phyloP scores from a whole-genome alignment of 2,888 invertebrate species.

The Synanthedon vespiformis region DNA sequence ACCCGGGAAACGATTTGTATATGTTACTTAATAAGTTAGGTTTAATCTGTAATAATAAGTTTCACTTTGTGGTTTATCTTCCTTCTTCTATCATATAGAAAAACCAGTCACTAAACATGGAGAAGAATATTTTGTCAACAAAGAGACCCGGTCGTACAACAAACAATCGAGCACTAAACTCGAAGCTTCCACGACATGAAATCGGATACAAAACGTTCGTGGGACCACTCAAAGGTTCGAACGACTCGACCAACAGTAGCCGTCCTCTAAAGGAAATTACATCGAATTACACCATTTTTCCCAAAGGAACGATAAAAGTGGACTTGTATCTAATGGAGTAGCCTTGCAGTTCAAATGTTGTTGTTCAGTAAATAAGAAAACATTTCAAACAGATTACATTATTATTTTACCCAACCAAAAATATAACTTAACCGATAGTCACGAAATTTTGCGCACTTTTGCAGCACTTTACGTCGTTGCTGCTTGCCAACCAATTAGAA shows the following conservation, averaged over 20 bases:
- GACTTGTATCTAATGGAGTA: slow-evolving; percentile 9
- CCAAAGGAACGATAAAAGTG: slow-evolving; percentile 23
- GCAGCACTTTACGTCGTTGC: too few relatives aligned
- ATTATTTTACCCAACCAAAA: slow-evolving; percentile 23
- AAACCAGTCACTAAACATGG: slow-evolving; percentile 20
- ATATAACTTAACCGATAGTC: slow-evolving; percentile 6
- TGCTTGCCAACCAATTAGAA: too few relatives aligned
- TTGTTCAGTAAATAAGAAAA: neutral
- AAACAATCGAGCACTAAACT: slow-evolving; percentile 43
- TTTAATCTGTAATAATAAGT: too few relatives aligned
- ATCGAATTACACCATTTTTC: slow-evolving; percentile 33
- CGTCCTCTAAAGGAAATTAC: slow-evolving; percentile 34
- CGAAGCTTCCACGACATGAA: slow-evolving; percentile 35
- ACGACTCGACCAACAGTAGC: slow-evolving; percentile 30
- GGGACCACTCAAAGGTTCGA: slow-evolving; percentile 27
- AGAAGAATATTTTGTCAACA: slow-evolving; percentile 45
- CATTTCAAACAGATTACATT: slow-evolving; percentile 3
- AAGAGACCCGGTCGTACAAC: slow-evolving; percentile 29
- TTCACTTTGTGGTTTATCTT: too few relatives aligned
- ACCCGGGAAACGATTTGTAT: too few relatives aligned
- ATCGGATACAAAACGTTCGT: slow-evolving; percentile 53
- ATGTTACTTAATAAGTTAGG: too few relatives aligned
- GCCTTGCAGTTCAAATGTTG: neutral
- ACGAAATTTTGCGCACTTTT: too few relatives aligned
- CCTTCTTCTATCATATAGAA: neutral